phyloP scores from a whole-genome alignment of 2,797 vertebrate genomes.

The Pangasius larnaudii region DNA sequence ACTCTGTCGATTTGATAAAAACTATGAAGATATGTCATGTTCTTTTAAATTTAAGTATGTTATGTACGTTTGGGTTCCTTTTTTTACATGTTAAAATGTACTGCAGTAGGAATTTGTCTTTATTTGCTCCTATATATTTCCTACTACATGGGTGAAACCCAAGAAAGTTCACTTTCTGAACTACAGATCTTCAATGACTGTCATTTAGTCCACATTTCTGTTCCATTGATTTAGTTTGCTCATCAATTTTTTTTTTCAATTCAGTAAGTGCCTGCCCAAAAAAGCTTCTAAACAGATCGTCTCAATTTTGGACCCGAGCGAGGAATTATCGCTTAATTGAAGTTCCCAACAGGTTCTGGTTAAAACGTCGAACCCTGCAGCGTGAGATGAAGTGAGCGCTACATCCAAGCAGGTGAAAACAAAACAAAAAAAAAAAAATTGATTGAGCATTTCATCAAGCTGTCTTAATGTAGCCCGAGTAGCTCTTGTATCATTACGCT shows the following conservation, averaged over 20 bases:
- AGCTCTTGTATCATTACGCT: conserved; percentile 1
- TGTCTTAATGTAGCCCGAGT: conserved; percentile 2
- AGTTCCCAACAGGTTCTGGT: not conserved
- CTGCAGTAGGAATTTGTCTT: not conserved
- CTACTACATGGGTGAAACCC: not conserved
- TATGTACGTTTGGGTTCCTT: not conserved
- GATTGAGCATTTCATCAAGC: conserved; percentile 31
- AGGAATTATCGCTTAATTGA: not conserved
- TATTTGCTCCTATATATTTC: not conserved
- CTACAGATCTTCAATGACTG: not conserved
- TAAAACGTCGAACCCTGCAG: not conserved
- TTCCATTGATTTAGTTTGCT: not conserved
- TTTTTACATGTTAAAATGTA: not conserved
- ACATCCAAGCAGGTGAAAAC: not conserved
- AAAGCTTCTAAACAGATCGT: not conserved
- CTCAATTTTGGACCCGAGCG: not conserved
- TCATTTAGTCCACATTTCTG: not conserved
- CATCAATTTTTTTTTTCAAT: too few species aligned
- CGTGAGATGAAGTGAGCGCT: not conserved
- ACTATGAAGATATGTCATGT: too few species aligned
- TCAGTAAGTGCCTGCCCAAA: not conserved
- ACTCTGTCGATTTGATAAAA: not conserved
- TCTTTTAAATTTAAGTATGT: not conserved
- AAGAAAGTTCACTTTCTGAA: not conserved
- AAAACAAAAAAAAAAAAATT: not conserved